phyloP scores from a whole-genome alignment of 1,140 invertebrate genomes.

The Zaprionus vittiger region DNA sequence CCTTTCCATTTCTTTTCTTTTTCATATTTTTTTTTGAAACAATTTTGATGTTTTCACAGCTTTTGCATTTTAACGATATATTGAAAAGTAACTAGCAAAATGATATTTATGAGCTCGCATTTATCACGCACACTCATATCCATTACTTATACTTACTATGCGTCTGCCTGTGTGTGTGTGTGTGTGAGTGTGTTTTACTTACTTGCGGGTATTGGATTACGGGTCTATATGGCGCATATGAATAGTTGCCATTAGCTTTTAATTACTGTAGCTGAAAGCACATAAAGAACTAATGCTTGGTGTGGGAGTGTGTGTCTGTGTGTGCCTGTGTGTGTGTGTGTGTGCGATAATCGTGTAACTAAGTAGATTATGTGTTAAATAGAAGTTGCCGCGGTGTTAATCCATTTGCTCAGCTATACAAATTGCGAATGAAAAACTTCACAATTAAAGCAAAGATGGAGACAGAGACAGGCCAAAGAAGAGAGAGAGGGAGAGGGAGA shows the following conservation, averaged over 20 bases:
- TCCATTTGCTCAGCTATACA: constrained; percentile 39
- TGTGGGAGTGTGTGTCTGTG: background rate
- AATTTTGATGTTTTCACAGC: constrained; percentile 76
- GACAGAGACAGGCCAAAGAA: background rate
- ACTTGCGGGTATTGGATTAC: constrained; percentile 34
- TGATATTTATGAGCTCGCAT: constrained; percentile 43
- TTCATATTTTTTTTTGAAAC: constrained; percentile 48
- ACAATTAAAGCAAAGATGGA: constrained; percentile 8
- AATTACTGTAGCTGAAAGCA: constrained; percentile 36
- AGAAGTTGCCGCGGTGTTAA: constrained; percentile 31
- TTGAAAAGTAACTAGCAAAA: constrained; percentile 69
- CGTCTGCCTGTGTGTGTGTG: background rate
- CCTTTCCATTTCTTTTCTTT: constrained; percentile 7
- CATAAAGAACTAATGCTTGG: constrained; percentile 1
- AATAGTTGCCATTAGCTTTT: constrained; percentile 47
- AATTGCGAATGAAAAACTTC: constrained; percentile 36
- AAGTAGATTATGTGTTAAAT: constrained; percentile 51
- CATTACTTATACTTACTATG: constrained; percentile 50
- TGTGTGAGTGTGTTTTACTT: constrained; percentile 26
- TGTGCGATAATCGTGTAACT: constrained; percentile 42
- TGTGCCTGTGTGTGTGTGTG: constrained; percentile 11
- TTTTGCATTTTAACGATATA: constrained; percentile 56
- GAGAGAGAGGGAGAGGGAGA: background rate
- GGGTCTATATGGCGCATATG: constrained; percentile 32
- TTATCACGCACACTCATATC: background rate